Evolutionary conservation across 1,140 invertebrate genomes (phyloP).

Genomic region (Pogonus chalceus): DNA sequence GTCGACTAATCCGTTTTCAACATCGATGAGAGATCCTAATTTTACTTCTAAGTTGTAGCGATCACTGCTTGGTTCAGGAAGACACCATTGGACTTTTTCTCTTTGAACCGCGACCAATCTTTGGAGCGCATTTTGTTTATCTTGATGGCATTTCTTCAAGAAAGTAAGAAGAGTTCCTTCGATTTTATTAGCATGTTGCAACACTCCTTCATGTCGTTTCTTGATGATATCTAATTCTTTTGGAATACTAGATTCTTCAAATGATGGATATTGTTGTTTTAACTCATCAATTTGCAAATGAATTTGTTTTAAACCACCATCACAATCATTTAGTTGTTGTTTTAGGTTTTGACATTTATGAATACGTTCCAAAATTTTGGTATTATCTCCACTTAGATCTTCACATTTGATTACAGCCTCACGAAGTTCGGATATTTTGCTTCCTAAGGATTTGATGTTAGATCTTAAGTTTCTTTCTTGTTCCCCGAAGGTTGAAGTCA

Average conservation of each 20-base stretch:
- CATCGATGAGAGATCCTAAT: slow-evolving; percentile 66
- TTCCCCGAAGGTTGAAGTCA: slow-evolving; percentile 57
- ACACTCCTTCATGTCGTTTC: slow-evolving; percentile 64
- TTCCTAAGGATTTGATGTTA: slow-evolving; percentile 58
- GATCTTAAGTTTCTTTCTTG: slow-evolving; percentile 62
- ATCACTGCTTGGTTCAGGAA: slow-evolving; percentile 76
- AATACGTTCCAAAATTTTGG: slow-evolving; percentile 68
- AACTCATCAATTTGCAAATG: slow-evolving; percentile 59
- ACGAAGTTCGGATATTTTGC: slow-evolving; percentile 61
- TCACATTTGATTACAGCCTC: slow-evolving; percentile 85
- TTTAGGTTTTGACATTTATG: slow-evolving; percentile 62
- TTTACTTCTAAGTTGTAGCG: slow-evolving; percentile 90
- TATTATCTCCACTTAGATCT: slow-evolving; percentile 78
- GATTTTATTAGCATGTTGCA: slow-evolving; percentile 67
- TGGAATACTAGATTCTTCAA: slow-evolving; percentile 60
- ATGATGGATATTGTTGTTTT: slow-evolving; percentile 65
- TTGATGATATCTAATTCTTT: slow-evolving; percentile 71
- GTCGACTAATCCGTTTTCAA: slow-evolving; percentile 59
- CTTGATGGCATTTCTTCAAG: slow-evolving; percentile 78
- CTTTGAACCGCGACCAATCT: slow-evolving; percentile 66
- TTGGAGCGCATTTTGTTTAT: slow-evolving; percentile 71
- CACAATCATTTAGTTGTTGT: slow-evolving; percentile 52
- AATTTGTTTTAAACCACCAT: slow-evolving; percentile 56
- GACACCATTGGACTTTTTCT: slow-evolving; percentile 89
- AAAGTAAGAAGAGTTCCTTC: slow-evolving; percentile 68